A percentile compares a stretch with the other conserved stretches of the same genome.
These are phyloP conservation scores for Microcaecilia unicolor DNA, from an alignment of 2,797 vertebrate species.

Conservation along the genomic window DNA sequence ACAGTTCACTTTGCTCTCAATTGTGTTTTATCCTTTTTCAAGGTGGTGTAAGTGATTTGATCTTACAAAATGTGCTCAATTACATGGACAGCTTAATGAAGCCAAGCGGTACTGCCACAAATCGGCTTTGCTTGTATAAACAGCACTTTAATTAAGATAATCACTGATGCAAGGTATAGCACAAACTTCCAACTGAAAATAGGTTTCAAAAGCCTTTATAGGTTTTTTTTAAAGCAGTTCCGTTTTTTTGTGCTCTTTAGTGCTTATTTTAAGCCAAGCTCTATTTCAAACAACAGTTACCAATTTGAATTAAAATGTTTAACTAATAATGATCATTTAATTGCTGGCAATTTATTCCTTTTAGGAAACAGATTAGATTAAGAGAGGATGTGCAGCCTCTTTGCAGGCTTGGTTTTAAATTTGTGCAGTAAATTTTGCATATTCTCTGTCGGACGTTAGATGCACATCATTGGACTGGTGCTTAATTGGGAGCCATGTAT, in stretches of 20 bases:
- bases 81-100: constrained; percentile 31
- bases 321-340: neutral
- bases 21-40: too few relatives aligned
- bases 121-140: constrained; percentile 28
- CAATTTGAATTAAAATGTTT: neutral
- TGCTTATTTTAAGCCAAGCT: constrained; percentile 4
- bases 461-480: constrained; percentile 3
- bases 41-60: constrained; percentile 13
- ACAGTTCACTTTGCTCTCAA: too few relatives aligned
- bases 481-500: constrained; percentile 22
- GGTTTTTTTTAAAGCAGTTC: neutral
- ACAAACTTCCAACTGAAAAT: constrained; percentile 27
- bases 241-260: neutral
- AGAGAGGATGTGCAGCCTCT: constrained; percentile 1
- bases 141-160: constrained; percentile 43
- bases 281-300: neutral
- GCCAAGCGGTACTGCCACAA: constrained; percentile 23
- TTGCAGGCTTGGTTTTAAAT: neutral
- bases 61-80: constrained; percentile 20
- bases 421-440: neutral
- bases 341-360: constrained; percentile 15
- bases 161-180: constrained; percentile 33
- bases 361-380: constrained; percentile 1
- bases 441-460: neutral
- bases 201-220: constrained; percentile 13